phyloP scores from a whole-genome alignment of 2,113 vertebrate species.

The Passerina amoena region DNA sequence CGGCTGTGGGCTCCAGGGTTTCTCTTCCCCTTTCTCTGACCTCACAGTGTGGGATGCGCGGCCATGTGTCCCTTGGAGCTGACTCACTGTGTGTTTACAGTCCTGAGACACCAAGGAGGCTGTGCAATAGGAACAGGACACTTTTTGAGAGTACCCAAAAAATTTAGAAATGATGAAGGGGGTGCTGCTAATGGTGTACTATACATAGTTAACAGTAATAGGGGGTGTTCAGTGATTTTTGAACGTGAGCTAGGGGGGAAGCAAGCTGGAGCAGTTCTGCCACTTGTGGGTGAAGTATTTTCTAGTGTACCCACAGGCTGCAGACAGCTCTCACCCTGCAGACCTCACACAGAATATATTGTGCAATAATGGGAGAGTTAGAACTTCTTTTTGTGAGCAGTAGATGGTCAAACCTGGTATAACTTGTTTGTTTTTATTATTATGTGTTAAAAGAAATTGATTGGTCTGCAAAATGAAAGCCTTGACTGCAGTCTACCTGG shows the following conservation, averaged over 20 bases:
- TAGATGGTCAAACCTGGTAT: background rate
- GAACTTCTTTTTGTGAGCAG: accelerated
- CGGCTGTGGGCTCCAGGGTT: background rate
- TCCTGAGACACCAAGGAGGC: accelerated
- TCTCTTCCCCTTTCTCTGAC: background rate
- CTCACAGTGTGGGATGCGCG: background rate
- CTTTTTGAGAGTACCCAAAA: background rate
- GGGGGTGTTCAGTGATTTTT: background rate
- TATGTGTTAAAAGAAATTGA: background rate
- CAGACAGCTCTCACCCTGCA: background rate
- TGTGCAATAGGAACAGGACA: accelerated
- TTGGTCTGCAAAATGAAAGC: background rate
- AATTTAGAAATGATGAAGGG: accelerated
- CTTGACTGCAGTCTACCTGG: background rate
- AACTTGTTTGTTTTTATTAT: background rate
- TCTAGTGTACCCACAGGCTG: accelerated
- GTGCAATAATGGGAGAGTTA: background rate
- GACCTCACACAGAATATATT: background rate
- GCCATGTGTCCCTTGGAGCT: background rate
- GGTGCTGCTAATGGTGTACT: background rate
- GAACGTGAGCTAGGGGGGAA: background rate
- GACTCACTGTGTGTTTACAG: accelerated
- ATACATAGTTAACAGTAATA: background rate
- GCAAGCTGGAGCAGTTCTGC: background rate
- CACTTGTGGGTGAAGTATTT: background rate